These are phyloP conservation scores for Cyclura pinguis DNA, from an alignment of 2,797 vertebrate species.

Conservation along the genomic window DNA sequence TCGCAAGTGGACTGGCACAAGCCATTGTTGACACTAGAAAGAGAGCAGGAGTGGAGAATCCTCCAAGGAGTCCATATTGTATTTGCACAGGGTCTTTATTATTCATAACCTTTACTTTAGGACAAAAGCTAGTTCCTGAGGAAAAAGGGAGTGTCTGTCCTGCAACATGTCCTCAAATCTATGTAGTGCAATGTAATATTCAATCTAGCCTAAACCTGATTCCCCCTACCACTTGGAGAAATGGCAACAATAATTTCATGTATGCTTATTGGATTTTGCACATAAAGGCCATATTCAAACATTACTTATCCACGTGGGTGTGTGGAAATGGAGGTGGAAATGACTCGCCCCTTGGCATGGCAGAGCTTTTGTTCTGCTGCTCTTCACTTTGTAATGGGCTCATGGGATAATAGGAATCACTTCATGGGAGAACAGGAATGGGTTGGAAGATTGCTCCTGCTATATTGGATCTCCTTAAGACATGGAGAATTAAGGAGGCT, in stretches of 20 bases:
- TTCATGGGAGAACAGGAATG: not conserved
- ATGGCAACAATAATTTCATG: not conserved
- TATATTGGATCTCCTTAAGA: not conserved
- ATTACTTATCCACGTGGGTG: not conserved
- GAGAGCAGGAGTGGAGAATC: not conserved
- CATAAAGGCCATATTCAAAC: not conserved
- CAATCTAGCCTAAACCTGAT: not conserved
- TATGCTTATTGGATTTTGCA: not conserved
- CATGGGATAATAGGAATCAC: not conserved
- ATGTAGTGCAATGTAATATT: not conserved
- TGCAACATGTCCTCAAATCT: not conserved
- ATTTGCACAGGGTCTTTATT: not conserved
- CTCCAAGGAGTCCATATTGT: not conserved
- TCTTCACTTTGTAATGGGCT: too few species aligned
- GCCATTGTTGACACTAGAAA: not conserved
- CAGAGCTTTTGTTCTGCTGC: not conserved
- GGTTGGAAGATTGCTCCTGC: not conserved
- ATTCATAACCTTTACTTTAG: not conserved
- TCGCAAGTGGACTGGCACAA: not conserved
- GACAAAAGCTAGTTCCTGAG: not conserved
- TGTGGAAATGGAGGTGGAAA: not conserved
- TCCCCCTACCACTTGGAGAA: not conserved
- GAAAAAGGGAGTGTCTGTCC: not conserved
- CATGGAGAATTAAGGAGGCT: not conserved
- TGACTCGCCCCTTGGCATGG: not conserved